A percentile compares a stretch with the other conserved stretches of the same genome.
These are phyloP conservation scores for Microctenopoma steveboyesi DNA, from an alignment of 2,797 vertebrate genomes.

Conservation along the genomic window DNA sequence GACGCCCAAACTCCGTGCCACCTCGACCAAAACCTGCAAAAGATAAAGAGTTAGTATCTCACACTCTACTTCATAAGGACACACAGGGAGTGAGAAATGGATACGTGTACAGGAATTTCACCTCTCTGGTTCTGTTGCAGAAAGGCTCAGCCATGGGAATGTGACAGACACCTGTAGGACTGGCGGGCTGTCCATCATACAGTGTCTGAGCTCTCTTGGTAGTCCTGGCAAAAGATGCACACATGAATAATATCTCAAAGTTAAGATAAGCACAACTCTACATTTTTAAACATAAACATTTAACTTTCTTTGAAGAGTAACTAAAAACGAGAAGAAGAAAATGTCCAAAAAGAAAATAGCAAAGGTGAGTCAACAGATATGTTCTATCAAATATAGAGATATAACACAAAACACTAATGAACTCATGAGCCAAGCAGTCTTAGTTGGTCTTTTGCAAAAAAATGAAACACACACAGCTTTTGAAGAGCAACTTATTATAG, in stretches of 20 bases:
- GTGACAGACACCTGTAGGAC: constrained; percentile 90
- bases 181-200: constrained; percentile 86
- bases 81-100: not conserved
- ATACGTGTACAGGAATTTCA: constrained; percentile 44
- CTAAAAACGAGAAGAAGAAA: not conserved
- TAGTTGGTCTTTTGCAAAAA: too few relatives aligned
- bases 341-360: not conserved
- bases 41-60: not conserved
- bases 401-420: constrained; percentile 1
- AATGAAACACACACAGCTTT: too few relatives aligned
- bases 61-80: not conserved
- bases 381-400: not conserved
- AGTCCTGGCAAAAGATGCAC: constrained; percentile 82
- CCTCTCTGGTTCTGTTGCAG: constrained; percentile 94
- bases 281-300: not conserved
- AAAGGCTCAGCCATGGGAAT: constrained; percentile 96
- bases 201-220: constrained; percentile 91
- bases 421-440: not conserved
- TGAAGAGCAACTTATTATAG: not conserved
- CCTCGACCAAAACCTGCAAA: constrained; percentile 92
- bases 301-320: not conserved
- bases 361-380: not conserved
- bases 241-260: not conserved
- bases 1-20: constrained; percentile 89
- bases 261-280: not conserved